These are phyloP conservation scores for Holotrichia oblita DNA, from an alignment of 1,140 invertebrate species.

Conservation along the genomic window DNA sequence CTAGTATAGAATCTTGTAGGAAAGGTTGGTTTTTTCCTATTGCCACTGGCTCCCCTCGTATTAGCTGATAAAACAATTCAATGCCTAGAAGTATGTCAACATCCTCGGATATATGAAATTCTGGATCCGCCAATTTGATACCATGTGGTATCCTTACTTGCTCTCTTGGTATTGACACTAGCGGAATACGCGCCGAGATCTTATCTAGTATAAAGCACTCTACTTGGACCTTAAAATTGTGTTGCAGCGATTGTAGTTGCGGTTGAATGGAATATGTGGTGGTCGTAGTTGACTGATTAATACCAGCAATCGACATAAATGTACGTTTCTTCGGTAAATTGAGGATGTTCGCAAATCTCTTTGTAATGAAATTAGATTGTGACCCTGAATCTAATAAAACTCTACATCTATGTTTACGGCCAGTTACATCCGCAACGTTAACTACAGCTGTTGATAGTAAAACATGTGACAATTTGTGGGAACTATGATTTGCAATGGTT, in stretches of 20 bases:
- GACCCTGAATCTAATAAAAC: not conserved
- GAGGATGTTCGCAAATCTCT: not conserved
- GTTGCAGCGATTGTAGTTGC: not conserved
- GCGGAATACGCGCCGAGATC: not conserved
- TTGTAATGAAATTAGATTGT: not conserved
- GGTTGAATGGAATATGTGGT: not conserved
- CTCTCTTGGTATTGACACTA: not conserved
- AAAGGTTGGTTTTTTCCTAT: conserved; percentile 41
- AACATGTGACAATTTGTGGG: not conserved
- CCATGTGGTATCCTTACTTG: conserved; percentile 12
- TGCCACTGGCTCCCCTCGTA: conserved; percentile 42
- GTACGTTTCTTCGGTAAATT: not conserved
- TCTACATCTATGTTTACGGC: not conserved
- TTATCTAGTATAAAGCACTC: not conserved
- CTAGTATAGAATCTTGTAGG: not conserved
- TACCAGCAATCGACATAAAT: not conserved
- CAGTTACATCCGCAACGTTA: not conserved
- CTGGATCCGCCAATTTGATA: conserved; percentile 41
- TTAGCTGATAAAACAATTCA: conserved; percentile 40
- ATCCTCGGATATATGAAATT: conserved; percentile 37
- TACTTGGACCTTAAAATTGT: not conserved
- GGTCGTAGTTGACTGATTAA: not conserved
- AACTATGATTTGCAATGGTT: not conserved
- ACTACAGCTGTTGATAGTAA: not conserved
- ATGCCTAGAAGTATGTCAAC: conserved; percentile 48